Conservation (phyloP, 2,797 vertebrate genomes). For the Apodemus agrarius region DNA sequence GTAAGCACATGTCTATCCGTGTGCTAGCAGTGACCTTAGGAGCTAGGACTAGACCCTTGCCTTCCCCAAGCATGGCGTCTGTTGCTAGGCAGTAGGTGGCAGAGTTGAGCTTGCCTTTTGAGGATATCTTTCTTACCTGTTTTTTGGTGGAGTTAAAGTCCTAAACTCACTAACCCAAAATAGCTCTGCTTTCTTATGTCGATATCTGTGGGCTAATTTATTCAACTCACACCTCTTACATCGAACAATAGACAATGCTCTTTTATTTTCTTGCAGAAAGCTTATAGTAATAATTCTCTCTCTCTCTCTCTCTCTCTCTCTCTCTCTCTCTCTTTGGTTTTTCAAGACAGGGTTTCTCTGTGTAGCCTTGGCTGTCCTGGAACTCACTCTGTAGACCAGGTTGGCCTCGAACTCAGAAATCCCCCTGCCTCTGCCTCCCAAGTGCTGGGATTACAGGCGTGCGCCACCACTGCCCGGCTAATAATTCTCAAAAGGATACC, state of each 20-base stretch:
- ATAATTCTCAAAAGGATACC: background rate
- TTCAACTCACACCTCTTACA: background rate
- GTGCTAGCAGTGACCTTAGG: background rate
- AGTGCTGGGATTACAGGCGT: too few relatives aligned
- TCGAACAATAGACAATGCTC: background rate
- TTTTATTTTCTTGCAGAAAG: background rate
- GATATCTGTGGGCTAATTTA: background rate
- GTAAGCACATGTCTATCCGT: background rate
- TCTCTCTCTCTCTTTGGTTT: too few relatives aligned
- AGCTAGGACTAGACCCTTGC: background rate
- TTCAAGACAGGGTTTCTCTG: too few relatives aligned
- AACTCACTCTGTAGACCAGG: too few relatives aligned
- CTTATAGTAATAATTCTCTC: background rate
- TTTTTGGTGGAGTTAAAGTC: background rate
- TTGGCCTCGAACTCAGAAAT: too few relatives aligned
- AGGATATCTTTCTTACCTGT: background rate
- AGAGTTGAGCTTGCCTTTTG: slow-evolving; percentile 64
- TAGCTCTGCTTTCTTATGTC: background rate
- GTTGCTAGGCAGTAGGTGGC: slow-evolving; percentile 62
- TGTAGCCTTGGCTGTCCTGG: too few relatives aligned
- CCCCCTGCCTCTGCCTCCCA: too few relatives aligned
- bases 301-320: too few relatives aligned
- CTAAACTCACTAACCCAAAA: background rate
- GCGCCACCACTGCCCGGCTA: too few relatives aligned
- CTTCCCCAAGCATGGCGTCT: background rate